Evolutionary conservation across 2,113 vertebrate species (phyloP), one percentile per base, ranked within the genome.

Genomic region (Psilopogon haemacephalus): DNA sequence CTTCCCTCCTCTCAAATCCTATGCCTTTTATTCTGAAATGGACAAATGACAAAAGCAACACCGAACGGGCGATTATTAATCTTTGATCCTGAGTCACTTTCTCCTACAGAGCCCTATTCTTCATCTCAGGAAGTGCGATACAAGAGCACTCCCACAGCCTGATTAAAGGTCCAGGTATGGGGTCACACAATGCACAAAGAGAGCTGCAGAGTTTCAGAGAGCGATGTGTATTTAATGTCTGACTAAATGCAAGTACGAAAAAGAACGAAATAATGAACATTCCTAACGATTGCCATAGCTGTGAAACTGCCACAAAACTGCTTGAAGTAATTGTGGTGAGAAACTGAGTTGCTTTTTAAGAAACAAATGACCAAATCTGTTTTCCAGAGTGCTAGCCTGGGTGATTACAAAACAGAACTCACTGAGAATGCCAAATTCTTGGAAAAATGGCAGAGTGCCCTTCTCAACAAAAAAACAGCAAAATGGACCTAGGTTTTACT

Each of bases 81-180:
- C 89, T 96, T 95, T 96, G 89, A 90, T 96, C 93, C 91, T 79
- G 82, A 92, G 94, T 95, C 93, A 95, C 87, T 90, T 90, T 95
- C 77, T 94, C 91, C 91, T 88, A 89, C 95, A 88, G 84, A 94
- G 94, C 84, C 80, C 88, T 89, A 87, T 93, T 96, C 89, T 94
- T 95, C 87, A 75, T 35, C 91, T 94, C 96, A 95, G 94, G 93
- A 96, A 95, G 92, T 15, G 68, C 0, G 15, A 87, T 72, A 93
- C 89, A 91, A 73, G 92, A 93, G 82, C 92, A 91, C 91, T 93
- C 94, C 96, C 92, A 72, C 95, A 81, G 95, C 69, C 84, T 95
- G 95, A 96, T 96, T 96, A 96, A 86, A 97, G 93, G 90, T 94
- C 79, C 94, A 95, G 88, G 94, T 94, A 95, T 80, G 88, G 96